Conservation (phyloP, 2,113 vertebrate genomes). For the Microtus pennsylvanicus region DNA sequence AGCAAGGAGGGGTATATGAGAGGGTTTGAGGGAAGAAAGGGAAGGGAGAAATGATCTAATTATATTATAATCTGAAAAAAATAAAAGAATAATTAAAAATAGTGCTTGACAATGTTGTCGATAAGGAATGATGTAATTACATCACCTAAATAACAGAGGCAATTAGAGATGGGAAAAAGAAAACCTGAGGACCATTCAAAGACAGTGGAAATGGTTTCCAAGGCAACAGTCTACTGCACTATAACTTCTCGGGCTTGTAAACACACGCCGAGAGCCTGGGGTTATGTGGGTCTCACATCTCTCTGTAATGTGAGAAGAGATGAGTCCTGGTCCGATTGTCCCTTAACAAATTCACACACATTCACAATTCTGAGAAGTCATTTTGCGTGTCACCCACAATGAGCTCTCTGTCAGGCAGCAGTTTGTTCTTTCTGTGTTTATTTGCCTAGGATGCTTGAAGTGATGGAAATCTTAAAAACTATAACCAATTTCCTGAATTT, state of each 20-base stretch:
- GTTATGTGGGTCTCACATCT: background rate
- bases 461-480: background rate
- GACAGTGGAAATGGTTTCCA: conserved; percentile 1
- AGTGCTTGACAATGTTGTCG: background rate
- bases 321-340: background rate
- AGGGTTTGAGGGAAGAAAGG: background rate
- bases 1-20: no score
- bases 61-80: background rate
- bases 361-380: conserved; percentile 32
- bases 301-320: background rate
- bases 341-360: conserved; percentile 50
- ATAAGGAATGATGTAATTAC: background rate
- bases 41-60: background rate
- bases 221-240: background rate
- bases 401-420: background rate
- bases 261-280: background rate
- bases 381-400: conserved; percentile 23
- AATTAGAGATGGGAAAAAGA: background rate
- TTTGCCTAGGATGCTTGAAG: background rate
- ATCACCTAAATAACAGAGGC: background rate
- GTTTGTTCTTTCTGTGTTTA: background rate
- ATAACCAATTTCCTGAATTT: background rate
- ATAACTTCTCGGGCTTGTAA: background rate
- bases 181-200: background rate
- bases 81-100: background rate